phyloP scores from a whole-genome alignment of 2,113 vertebrate species.

The Laticauda colubrina region DNA sequence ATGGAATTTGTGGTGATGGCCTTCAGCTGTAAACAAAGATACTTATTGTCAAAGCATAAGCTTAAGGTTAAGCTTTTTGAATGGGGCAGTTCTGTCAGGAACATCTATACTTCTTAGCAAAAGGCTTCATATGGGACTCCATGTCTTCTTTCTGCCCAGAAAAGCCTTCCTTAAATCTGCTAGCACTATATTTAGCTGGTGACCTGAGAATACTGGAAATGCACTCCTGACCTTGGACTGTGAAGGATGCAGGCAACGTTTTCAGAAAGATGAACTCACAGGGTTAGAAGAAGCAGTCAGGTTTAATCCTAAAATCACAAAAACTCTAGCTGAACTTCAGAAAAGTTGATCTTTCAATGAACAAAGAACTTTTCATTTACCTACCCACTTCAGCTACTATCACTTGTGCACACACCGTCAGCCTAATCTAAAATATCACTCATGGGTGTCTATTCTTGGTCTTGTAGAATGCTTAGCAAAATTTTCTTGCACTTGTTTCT shows the following conservation, averaged over 20 bases:
- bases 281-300: not conserved
- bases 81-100: not conserved
- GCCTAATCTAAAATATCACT: not conserved
- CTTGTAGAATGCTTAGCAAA: not conserved
- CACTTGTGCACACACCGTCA: not conserved
- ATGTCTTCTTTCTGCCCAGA: not conserved
- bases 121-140: not conserved
- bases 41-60: not conserved
- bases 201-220: not conserved
- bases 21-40: not conserved
- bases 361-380: not conserved
- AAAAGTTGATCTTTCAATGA: not conserved
- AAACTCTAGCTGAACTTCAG: no score
- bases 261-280: conserved; percentile 7
- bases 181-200: conserved; percentile 57
- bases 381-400: not conserved
- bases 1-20: not conserved
- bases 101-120: not conserved
- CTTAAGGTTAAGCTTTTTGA: not conserved
- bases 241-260: not conserved
- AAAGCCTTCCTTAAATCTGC: not conserved
- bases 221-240: not conserved
- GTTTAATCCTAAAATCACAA: not conserved
- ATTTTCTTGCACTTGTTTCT: not conserved
- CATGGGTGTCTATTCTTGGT: not conserved